A percentile compares a stretch with the other conserved stretches of the same genome.
Evolutionary conservation across 2,113 vertebrate species (phyloP).

Genomic region (Numida meleagris): DNA sequence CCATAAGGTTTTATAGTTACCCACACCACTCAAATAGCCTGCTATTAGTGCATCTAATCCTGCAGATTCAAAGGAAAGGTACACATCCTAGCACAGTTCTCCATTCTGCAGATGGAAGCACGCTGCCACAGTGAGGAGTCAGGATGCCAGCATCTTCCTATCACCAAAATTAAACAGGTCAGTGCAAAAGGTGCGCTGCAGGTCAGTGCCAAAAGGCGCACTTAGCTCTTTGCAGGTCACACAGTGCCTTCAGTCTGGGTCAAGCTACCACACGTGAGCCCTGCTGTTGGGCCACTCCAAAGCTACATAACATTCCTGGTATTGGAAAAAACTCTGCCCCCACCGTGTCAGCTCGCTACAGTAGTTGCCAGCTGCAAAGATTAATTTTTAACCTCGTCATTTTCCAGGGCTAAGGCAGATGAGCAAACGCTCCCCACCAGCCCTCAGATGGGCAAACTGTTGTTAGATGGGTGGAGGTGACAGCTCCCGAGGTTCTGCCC

Average conservation of each 20-base stretch:
- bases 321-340: neutral
- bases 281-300: neutral
- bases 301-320: neutral
- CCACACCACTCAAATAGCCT: neutral
- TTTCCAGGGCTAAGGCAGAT: slow-evolving; percentile 14
- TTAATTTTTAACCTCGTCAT: slow-evolving; percentile 58
- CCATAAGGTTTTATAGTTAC: neutral
- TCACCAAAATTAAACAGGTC: neutral
- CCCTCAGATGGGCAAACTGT: neutral
- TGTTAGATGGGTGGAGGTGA: neutral
- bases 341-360: neutral
- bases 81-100: neutral
- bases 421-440: neutral
- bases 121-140: neutral
- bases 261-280: neutral
- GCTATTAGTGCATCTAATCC: neutral
- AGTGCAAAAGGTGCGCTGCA: neutral
- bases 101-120: neutral
- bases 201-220: neutral
- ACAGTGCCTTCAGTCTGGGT: neutral
- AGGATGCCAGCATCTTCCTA: neutral
- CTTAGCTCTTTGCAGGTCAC: neutral
- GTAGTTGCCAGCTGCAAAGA: slow-evolving; percentile 20
- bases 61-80: neutral
- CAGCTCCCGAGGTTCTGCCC: neutral